phyloP scores from a whole-genome alignment of 2,113 vertebrate species.

The Pterocles gutturalis region DNA sequence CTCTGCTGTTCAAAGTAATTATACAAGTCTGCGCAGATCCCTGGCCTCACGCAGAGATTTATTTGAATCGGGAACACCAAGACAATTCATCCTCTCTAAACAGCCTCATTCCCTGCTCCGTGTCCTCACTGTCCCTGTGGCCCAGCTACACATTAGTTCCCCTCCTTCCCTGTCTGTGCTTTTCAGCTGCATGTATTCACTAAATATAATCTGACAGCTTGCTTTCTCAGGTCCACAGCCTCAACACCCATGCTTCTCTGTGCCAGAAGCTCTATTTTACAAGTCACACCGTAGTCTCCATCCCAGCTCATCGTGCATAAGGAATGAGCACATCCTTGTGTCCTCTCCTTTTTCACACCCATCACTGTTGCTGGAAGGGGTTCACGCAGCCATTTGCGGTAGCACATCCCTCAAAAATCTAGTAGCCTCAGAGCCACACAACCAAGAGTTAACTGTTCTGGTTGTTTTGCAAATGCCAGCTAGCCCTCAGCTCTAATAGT shows the following conservation, averaged over 20 bases:
- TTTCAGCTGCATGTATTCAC: not conserved
- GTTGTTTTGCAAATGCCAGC: not conserved
- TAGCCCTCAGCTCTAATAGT: constrained; percentile 8
- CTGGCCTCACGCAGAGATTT: not conserved
- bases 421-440: not conserved
- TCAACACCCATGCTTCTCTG: constrained; percentile 6
- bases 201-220: constrained; percentile 58
- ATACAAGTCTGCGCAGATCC: not conserved
- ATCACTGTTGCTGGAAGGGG: not conserved
- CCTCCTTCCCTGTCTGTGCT: not conserved
- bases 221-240: constrained; percentile 36
- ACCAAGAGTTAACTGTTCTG: not conserved
- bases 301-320: not conserved
- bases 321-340: not conserved
- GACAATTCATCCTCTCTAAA: constrained; percentile 25
- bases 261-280: constrained; percentile 34
- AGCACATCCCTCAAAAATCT: not conserved
- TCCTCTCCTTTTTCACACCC: not conserved
- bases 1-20: not conserved
- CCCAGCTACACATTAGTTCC: not conserved
- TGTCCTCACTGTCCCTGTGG: not conserved
- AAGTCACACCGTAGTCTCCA: not conserved
- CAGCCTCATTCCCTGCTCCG: not conserved
- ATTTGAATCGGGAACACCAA: constrained; percentile 3
- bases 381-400: not conserved